phyloP scores from a whole-genome alignment of 1,140 invertebrate genomes.

The Oscheius sp. region DNA sequence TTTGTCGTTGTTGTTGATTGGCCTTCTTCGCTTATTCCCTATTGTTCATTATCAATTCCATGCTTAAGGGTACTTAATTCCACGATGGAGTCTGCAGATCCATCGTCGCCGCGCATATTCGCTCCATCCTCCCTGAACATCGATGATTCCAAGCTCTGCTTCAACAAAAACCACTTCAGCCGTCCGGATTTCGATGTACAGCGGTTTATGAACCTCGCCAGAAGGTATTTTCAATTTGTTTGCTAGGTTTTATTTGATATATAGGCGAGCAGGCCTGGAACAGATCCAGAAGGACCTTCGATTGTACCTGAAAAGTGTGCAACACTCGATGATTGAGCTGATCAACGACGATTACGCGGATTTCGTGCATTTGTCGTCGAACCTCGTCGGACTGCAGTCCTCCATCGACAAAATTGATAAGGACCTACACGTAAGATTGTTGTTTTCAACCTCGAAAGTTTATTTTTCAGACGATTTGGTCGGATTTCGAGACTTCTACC shows the following conservation, averaged over 20 bases:
- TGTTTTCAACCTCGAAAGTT: background rate
- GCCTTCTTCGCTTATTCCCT: too few relatives aligned
- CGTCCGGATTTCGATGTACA: slow-evolving; percentile 84
- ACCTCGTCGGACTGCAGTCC: slow-evolving; percentile 68
- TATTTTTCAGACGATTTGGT: slow-evolving; percentile 32
- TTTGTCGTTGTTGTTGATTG: too few relatives aligned
- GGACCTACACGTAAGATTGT: slow-evolving; percentile 45
- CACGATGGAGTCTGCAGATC: too few relatives aligned
- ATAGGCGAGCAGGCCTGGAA: slow-evolving; percentile 77
- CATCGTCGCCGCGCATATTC: slow-evolving; percentile 16
- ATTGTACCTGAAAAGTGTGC: slow-evolving; percentile 80
- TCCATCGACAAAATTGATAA: slow-evolving; percentile 51
- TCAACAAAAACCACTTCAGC: slow-evolving; percentile 52
- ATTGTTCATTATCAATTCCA: too few relatives aligned
- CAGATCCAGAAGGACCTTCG: slow-evolving; percentile 83
- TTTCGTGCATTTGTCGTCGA: slow-evolving; percentile 91
- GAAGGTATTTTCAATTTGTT: slow-evolving; percentile 61
- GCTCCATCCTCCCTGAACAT: slow-evolving; percentile 3
- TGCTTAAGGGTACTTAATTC: too few relatives aligned
- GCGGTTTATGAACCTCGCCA: slow-evolving; percentile 71
- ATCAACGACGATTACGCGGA: slow-evolving; percentile 96
- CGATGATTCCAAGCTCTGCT: slow-evolving; percentile 44
- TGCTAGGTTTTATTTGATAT: background rate
- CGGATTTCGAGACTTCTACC: slow-evolving; percentile 30
- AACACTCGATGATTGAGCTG: slow-evolving; percentile 88